Evolutionary conservation across 92 coral and sea anemone genomes (phyloP), one percentile per base, ranked within the genome.

Genomic region (Micromussa lordhowensis): DNA sequence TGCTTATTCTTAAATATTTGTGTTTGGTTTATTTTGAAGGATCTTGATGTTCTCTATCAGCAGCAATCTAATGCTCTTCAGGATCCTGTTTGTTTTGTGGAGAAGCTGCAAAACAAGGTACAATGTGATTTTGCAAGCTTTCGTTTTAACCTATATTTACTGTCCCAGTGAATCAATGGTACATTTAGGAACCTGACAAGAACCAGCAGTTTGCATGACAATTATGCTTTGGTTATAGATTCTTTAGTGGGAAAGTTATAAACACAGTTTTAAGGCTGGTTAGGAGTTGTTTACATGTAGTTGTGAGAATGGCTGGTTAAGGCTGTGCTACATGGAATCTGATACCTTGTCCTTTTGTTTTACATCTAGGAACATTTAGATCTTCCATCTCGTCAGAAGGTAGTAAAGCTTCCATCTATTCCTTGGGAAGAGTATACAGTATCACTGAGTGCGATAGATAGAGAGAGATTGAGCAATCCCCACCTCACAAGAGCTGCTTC

Each of bases 41-140:
- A 96, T 79, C 93, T 95, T 58, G 98, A 97, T 63, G 49, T 80
- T 48, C 92, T 97, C 59, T 93, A 91, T 86, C 89, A 86, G 59
- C 86, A 91, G 82, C 96, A 92, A 29, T 91, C 89, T 16, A 83
- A 89, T 76, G 98, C 99, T 48, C 83, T 97, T 40, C 96, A 92
- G 82, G 95, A 97, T 75, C 98, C 98, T 8, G 86, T 97, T 82
- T 90, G 90, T 40, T 97, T 97, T 94, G 99, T 97, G 57, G 99
- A 97, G 83, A 97, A 95, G 75, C 92, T 97, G 16, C 99, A 97
- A 84, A 95, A 97, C 71, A 97, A 94, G 94, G 99, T 97, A 90
- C 88, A 78, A 22, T 74, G 38, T 26, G 51, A 8, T 44, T 0
- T 44, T 44, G 51, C 51, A 44, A 44, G 51, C 10, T 44, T 44